Percentiles rank a stretch among this genome's conserved stretches.
Evolutionary conservation across 2,888 invertebrate species (phyloP).

Genomic region (Pristionchus arcanus): DNA sequence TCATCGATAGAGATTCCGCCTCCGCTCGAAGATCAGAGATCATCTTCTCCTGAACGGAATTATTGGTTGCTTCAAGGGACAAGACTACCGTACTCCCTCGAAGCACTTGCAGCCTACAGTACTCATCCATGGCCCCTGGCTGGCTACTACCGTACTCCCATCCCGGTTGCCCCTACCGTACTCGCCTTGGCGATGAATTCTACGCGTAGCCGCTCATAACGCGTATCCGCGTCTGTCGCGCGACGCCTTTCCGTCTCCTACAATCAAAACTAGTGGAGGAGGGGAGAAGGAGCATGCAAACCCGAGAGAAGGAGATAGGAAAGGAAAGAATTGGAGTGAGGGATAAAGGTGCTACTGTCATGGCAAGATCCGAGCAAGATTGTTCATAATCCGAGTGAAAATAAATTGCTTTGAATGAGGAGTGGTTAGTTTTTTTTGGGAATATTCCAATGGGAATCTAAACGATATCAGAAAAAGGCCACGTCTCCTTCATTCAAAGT

Average conservation of each 20-base stretch:
- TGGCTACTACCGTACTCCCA: not conserved
- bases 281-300: not conserved
- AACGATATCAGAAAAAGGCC: not conserved
- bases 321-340: not conserved
- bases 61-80: slow-evolving; percentile 7
- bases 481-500: not conserved
- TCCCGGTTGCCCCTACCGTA: not conserved
- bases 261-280: slow-evolving; percentile 14
- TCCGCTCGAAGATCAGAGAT: slow-evolving; percentile 44
- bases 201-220: slow-evolving; percentile 49
- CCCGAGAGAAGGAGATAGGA: not conserved
- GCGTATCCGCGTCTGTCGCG: slow-evolving; percentile 46
- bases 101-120: not conserved
- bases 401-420: not conserved
- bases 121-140: not conserved
- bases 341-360: not conserved
- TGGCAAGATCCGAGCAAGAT: not conserved
- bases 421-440: not conserved
- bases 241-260: slow-evolving; percentile 48
- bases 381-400: not conserved
- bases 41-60: slow-evolving; percentile 36
- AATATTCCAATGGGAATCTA: too few species aligned
- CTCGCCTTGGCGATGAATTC: slow-evolving; percentile 54
- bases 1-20: slow-evolving; percentile 50
- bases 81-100: not conserved